Conservation (phyloP, 2,113 vertebrate species). For the Vulpes ferrilata region DNA sequence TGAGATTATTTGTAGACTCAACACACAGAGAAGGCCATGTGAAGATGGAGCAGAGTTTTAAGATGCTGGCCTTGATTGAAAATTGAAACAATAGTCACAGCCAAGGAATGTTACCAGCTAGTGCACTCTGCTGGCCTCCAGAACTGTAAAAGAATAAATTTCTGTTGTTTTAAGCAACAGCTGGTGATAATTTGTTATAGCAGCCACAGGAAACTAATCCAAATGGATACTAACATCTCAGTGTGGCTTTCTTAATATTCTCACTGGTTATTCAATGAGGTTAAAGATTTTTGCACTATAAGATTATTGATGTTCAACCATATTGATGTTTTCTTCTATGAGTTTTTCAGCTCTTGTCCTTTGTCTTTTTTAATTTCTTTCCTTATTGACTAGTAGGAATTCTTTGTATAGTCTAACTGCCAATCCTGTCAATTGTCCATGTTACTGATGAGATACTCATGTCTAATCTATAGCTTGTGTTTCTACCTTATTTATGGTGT, state of each 20-base stretch:
- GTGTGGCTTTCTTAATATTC: constrained; percentile 9
- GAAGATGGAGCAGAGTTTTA: not conserved
- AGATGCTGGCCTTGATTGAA: not conserved
- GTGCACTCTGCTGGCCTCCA: not conserved
- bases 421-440: not conserved
- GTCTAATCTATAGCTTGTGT: not conserved
- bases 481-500: not conserved
- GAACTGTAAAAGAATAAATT: not conserved
- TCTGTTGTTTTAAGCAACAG: not conserved
- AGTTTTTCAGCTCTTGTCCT: not conserved
- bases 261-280: not conserved
- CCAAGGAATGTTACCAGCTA: not conserved
- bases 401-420: not conserved
- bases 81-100: not conserved
- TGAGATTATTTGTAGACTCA: not conserved
- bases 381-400: not conserved
- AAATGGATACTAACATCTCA: not conserved
- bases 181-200: not conserved
- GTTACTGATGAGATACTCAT: constrained; percentile 18
- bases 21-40: not conserved
- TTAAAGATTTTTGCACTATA: constrained; percentile 38
- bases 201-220: not conserved
- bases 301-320: not conserved
- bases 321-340: not conserved
- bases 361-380: not conserved